Evolutionary conservation across 2,113 vertebrate genomes (phyloP), one percentile per base, ranked within the genome.

Genomic region (Chaetodon trifascialis): DNA sequence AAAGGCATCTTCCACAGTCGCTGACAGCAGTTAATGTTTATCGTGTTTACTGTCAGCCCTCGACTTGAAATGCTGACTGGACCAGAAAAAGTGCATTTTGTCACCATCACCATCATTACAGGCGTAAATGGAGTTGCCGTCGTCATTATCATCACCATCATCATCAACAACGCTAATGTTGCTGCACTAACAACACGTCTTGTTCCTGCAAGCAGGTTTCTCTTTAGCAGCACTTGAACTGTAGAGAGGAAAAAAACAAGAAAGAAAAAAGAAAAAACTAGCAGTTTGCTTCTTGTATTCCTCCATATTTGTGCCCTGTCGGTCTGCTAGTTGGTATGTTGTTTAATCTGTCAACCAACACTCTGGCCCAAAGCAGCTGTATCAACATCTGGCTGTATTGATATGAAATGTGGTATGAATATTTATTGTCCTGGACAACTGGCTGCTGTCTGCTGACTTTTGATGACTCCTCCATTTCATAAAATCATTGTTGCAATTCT

Each of bases 1-100:
- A 69, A 70, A 42, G 9, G 42, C 54, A 17, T 51, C 36, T 51
- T 54, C 34, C 23, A 30, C 55, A 59, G 69, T 47, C 30, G 21
- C 1, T 7, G 36, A 40, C 59, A 49, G 76, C 51, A 55, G 11
- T 10, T 62, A 47, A 52, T 25, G 7, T 64, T 63, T 36, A 42
- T 79, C 62, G 14, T 46, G 38, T 69, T 84, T 64, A 55, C 40
- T 21, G 59, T 34, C 30, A 52, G 34, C 17, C 63, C 52, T 76
- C 46, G 9, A 21, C 36, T 86, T 40, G 6, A 79, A 76, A 44
- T 68, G 40, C 71, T 76, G 55, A 82, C 54, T 55, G 47, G 65
- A 58, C 16, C 2, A 30, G 9, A 69, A 12, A 19, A 19, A 21
- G 21, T 40, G 21, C 25, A 40, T 52, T 73, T 71, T 70, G 30